Evolutionary conservation across 2,113 vertebrate species (phyloP).

Genomic region (Casuarius casuarius): DNA sequence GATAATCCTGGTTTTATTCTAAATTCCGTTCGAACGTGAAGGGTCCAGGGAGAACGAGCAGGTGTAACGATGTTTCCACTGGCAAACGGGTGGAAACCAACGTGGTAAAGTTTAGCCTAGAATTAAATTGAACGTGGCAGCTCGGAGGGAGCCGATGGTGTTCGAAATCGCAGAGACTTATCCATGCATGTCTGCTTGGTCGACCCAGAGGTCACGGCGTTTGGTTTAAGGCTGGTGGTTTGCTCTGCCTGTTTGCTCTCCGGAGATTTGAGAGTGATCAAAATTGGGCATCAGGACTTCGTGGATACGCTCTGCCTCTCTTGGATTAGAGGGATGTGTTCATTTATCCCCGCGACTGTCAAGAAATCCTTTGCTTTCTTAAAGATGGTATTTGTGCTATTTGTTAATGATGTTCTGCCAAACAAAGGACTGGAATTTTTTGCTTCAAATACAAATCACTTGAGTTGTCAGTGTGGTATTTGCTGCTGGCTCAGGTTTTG

Average conservation of each 20-base stretch:
- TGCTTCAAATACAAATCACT: background rate
- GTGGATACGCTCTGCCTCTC: rapidly evolving
- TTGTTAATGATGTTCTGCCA: background rate
- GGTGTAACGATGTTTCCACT: background rate
- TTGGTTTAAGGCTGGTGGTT: background rate
- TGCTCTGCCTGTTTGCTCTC: background rate
- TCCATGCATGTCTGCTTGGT: background rate
- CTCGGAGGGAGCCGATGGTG: background rate
- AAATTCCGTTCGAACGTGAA: background rate
- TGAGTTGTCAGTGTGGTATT: background rate
- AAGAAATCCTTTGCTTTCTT: background rate
- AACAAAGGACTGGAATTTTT: background rate
- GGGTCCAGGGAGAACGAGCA: background rate
- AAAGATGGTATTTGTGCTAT: rapidly evolving
- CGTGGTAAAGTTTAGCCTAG: background rate
- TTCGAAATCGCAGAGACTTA: background rate
- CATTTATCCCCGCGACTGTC: background rate
- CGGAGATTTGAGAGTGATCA: rapidly evolving
- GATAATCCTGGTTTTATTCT: background rate
- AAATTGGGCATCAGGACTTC: background rate
- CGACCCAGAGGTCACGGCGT: rapidly evolving
- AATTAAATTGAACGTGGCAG: background rate
- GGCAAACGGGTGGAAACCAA: background rate
- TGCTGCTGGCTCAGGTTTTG: background rate
- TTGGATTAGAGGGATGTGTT: background rate